Evolutionary conservation across 2,888 invertebrate genomes (phyloP).

Genomic region (Spilarctia lutea): DNA sequence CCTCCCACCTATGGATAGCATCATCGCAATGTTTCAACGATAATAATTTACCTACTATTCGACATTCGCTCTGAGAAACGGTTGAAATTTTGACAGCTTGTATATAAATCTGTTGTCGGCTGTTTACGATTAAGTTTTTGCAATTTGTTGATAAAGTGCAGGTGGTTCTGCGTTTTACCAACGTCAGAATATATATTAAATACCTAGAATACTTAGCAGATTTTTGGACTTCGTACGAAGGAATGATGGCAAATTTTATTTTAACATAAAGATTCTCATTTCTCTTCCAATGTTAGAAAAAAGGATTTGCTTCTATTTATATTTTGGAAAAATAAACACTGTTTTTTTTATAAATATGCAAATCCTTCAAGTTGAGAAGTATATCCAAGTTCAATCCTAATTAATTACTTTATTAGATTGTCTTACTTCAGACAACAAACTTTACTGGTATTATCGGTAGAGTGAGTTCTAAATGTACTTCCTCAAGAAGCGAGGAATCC

Average conservation of each 20-base stretch:
- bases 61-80: constrained; percentile 34
- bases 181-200: constrained; percentile 31
- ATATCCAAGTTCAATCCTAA: not conserved
- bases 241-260: not conserved
- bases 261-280: not conserved
- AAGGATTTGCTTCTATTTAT: not conserved
- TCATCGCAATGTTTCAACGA: constrained; percentile 35
- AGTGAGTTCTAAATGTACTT: not conserved
- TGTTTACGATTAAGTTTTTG: constrained; percentile 76
- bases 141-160: constrained; percentile 62
- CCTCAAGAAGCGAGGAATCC: not conserved
- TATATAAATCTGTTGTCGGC: constrained; percentile 77
- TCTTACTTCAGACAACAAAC: not conserved
- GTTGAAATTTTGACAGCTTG: constrained; percentile 56
- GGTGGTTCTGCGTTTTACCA: constrained; percentile 41
- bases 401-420: not conserved
- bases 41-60: constrained; percentile 37
- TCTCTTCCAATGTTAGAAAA: not conserved
- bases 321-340: not conserved
- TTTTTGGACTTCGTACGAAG: constrained; percentile 28
- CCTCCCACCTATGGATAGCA: constrained; percentile 55
- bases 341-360: not conserved
- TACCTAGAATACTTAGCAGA: constrained; percentile 30
- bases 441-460: not conserved
- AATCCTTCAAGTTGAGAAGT: not conserved